Percentiles rank a stretch among this genome's conserved stretches.
Conservation (phyloP, 2,113 vertebrate genomes). For the Tapirus terrestris region DNA sequence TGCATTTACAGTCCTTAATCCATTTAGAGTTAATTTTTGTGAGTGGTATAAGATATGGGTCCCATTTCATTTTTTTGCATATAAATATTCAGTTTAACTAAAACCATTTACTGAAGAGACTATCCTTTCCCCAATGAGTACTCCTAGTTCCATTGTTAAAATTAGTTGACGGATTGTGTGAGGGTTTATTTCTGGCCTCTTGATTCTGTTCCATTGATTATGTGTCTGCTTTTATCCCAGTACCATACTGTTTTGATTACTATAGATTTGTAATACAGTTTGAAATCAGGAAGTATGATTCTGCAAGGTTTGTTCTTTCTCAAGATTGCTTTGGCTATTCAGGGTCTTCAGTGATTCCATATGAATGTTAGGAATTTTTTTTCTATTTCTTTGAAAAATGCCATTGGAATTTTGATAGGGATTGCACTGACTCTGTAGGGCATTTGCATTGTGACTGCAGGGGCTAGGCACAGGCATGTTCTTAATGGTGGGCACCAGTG, state of each 20-base stretch:
- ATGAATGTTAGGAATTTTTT: neutral
- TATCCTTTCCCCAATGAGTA: neutral
- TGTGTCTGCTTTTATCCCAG: neutral
- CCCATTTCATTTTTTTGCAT: neutral
- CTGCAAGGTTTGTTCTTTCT: neutral
- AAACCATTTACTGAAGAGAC: neutral
- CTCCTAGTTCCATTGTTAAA: neutral
- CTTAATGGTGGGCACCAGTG: neutral
- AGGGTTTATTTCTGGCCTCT: neutral
- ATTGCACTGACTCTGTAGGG: neutral
- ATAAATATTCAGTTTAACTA: constrained; percentile 17
- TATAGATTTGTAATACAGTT: neutral
- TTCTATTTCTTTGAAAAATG: neutral
- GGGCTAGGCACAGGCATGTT: neutral
- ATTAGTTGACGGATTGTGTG: neutral
- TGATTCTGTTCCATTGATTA: neutral
- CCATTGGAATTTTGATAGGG: neutral
- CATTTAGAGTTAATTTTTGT: neutral
- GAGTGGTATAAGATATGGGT: neutral
- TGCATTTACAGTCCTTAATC: neutral
- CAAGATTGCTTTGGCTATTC: neutral
- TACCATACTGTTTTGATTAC: neutral
- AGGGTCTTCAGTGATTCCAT: neutral
- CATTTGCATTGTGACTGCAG: neutral
- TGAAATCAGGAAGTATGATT: neutral